Base-by-base conservation (phyloP, 2,113 vertebrate species). In the Ursus arctos region DNA sequence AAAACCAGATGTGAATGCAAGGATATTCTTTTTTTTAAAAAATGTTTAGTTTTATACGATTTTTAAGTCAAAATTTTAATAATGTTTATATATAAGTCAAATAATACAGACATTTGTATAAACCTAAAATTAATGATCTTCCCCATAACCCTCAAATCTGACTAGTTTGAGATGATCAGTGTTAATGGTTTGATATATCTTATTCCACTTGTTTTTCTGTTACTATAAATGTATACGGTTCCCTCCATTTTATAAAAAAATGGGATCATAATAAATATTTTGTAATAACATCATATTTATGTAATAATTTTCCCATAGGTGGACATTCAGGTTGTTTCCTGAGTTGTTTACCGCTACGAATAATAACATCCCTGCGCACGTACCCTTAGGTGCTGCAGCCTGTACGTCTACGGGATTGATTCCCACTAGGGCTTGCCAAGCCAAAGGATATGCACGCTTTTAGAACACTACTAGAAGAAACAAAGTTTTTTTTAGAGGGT, bases 201-300 rank as follows among this genome's bases (percentile, higher is more conserved):
- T 84, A 15, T 88, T 57, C 28, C 65, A 71, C 19, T n/a, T 71
- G 57, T 85, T 67, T 94, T 49, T n/a, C 65, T 92, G 51, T 36
- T 81, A 57, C 47, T 74, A 28, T 86, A 88, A 89, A 94, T 13
- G 26, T 55, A 57, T 1, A 83, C 24, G 24, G 19, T 26, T 88
- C 74, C 63, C 33, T 49, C 63, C 85, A 40, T 76, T 95, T 97
- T 86, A 76, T 92, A 51, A 4, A 95, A 88, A 93, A 94, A 71
- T 88, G 15, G 7, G 16, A 69, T 90, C 59, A 28, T 85, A 43
- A 19, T 57, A 47, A 81, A 89, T 95, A 91, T 87, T 96, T 95
- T 69, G 16, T 53, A 14, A 91, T 76, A 51, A 22, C 49, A 79
- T 21, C 40, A 67, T 51, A 65, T 80, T 40, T 86, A 82, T 33